Evolutionary conservation across 2,888 invertebrate species (phyloP), one percentile per base, ranked within the genome.

Genomic region (Agrilus mali): DNA sequence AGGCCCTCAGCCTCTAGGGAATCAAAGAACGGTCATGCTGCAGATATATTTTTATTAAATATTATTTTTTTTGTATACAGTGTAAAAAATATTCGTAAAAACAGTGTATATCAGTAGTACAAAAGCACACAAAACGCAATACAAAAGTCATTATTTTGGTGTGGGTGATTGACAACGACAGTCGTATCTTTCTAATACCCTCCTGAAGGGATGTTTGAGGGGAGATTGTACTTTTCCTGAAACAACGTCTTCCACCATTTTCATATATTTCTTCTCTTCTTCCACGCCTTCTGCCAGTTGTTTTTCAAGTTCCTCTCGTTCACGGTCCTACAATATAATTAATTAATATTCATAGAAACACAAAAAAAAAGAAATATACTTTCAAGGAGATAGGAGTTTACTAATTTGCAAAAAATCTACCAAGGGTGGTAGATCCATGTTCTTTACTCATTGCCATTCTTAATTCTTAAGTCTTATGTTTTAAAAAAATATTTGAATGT

Each of bases 131-230:
- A 35, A 14, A 2, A 33, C 13, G 7, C 13, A 14, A 35, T 37
- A 17, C 4, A n/a, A 14, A 36, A 36, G 14, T 43, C 33, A 36
- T 41, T 41, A 43, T 38, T 45, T 44, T 31, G 38, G 33, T 15
- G 41, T 37, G 13, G 44, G 36, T 22, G 20, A 12, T 12, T 50
- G 53, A 47, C 64, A 65, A 35, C 50, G 52, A 43, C 64, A 64
- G 43, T 63, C 60, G 39, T 52, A 53, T 39, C 50, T 46, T 46
- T 65, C 64, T 33, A 66, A 41, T 22, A 59, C 58, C 40, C 37
- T 50, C 42, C 60, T 50, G 50, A 66, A 66, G 4, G 65, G 65
- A 60, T 66, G 66, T 41, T 57, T 61, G 10, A 41, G 38, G 14
- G 53, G 49, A 14, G 38, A 44, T 40, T 56, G 50, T 3, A 56